Evolutionary conservation across 2,113 vertebrate genomes (phyloP).

Genomic region (Condylura cristata): DNA sequence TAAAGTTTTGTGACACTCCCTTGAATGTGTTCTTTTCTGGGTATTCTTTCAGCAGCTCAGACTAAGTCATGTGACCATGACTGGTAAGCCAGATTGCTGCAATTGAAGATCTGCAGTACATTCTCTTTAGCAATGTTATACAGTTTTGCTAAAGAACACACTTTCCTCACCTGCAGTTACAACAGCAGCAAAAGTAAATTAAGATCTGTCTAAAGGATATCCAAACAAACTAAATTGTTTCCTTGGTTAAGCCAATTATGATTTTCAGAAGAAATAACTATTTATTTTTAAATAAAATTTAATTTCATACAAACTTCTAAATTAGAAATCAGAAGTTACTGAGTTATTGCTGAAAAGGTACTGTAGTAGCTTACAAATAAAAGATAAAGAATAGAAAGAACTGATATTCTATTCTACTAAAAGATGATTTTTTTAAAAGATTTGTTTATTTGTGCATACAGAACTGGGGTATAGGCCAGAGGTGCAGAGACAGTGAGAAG

Average conservation of each 20-base stretch:
- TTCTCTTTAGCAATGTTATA: not conserved
- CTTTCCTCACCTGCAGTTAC: not conserved
- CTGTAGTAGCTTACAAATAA: not conserved
- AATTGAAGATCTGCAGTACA: accelerated
- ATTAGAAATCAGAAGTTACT: not conserved
- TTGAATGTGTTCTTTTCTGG: not conserved
- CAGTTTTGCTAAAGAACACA: not conserved
- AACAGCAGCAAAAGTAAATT: not conserved
- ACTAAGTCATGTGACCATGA: accelerated
- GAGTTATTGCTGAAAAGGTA: not conserved
- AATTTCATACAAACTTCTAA: slow-evolving; percentile 1
- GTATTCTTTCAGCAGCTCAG: not conserved
- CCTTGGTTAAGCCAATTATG: not conserved
- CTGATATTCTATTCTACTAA: not conserved
- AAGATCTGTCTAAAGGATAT: not conserved
- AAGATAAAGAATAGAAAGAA: not conserved
- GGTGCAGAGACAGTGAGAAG: too few species aligned
- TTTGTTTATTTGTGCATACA: too few species aligned
- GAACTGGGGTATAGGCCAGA: too few species aligned
- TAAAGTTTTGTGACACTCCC: too few species aligned
- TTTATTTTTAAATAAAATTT: not conserved
- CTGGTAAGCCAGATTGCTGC: not conserved
- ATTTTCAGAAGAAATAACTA: not conserved
- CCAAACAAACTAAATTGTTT: not conserved
- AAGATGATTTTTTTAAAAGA: too few species aligned